Evolutionary conservation across 2,888 invertebrate species (phyloP).

Genomic region (Eupeodes luniger): DNA sequence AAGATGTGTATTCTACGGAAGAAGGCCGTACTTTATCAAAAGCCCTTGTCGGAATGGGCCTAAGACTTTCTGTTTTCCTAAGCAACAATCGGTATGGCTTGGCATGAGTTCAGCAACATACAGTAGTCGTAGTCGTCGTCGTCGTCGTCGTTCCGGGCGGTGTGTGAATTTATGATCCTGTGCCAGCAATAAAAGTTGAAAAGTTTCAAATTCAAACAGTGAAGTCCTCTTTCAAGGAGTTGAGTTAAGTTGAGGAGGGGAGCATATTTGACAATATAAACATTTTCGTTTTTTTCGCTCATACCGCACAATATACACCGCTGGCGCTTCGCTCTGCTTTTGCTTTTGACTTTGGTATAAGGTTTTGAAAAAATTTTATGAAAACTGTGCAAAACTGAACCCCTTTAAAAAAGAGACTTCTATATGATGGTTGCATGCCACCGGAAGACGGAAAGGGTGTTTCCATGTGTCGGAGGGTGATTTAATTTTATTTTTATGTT

Average conservation of each 20-base stretch:
- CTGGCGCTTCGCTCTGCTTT: neutral
- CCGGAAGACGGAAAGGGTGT: conserved; percentile 75
- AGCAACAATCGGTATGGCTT: conserved; percentile 74
- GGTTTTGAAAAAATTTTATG: conserved; percentile 46
- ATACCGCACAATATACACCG: neutral
- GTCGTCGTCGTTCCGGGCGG: conserved; percentile 69
- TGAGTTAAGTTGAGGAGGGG: conserved; percentile 16
- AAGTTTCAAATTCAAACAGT: conserved; percentile 60
- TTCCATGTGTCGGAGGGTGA: conserved; percentile 75
- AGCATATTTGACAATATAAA: conserved; percentile 61
- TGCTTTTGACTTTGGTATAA: conserved; percentile 55
- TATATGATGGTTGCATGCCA: conserved; percentile 52
- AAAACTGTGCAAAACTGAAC: conserved; percentile 53
- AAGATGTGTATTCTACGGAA: conserved; percentile 56
- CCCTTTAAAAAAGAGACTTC: conserved; percentile 12
- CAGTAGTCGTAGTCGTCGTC: conserved; percentile 8
- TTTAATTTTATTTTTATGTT: conserved; percentile 79
- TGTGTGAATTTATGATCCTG: conserved; percentile 77
- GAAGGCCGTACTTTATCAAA: conserved; percentile 61
- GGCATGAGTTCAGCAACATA: conserved; percentile 9
- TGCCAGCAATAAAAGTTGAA: conserved; percentile 72
- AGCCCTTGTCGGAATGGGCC: conserved; percentile 62
- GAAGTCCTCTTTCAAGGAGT: conserved; percentile 16
- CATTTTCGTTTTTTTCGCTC: conserved; percentile 59
- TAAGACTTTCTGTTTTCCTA: conserved; percentile 62